phyloP scores from a whole-genome alignment of 1,140 invertebrate species.

The Neodiprion fabricii region DNA sequence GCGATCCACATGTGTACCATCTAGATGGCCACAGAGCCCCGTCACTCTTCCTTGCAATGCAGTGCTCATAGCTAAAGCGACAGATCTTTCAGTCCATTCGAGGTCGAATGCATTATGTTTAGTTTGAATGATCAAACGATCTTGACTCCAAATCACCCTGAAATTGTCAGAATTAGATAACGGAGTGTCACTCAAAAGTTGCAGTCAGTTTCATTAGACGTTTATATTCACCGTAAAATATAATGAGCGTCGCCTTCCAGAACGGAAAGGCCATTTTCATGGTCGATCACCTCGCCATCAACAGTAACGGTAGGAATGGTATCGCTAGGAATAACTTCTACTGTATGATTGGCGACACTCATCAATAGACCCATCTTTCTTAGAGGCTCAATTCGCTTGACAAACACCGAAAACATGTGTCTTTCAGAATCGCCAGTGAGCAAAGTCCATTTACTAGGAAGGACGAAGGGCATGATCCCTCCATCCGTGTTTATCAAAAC shows the following conservation, averaged over 20 bases:
- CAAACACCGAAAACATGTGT: constrained; percentile 35
- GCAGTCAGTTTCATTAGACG: not conserved
- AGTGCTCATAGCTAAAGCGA: not conserved
- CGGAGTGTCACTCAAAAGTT: not conserved
- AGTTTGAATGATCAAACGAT: not conserved
- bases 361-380: not conserved
- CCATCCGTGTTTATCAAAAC: constrained; percentile 34
- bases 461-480: constrained; percentile 26
- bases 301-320: not conserved
- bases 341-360: not conserved
- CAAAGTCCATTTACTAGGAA: constrained; percentile 39
- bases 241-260: not conserved
- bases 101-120: not conserved
- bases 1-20: constrained; percentile 19
- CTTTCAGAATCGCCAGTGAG: constrained; percentile 34
- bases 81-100: not conserved
- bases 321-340: not conserved
- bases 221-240: not conserved
- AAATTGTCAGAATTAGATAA: not conserved
- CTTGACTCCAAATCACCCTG: not conserved
- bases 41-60: not conserved
- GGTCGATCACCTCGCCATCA: not conserved
- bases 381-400: not conserved
- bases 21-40: constrained; percentile 40
- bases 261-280: not conserved